These are phyloP conservation scores for Indri indri DNA, from an alignment of 2,113 vertebrate species.

Conservation along the genomic window DNA sequence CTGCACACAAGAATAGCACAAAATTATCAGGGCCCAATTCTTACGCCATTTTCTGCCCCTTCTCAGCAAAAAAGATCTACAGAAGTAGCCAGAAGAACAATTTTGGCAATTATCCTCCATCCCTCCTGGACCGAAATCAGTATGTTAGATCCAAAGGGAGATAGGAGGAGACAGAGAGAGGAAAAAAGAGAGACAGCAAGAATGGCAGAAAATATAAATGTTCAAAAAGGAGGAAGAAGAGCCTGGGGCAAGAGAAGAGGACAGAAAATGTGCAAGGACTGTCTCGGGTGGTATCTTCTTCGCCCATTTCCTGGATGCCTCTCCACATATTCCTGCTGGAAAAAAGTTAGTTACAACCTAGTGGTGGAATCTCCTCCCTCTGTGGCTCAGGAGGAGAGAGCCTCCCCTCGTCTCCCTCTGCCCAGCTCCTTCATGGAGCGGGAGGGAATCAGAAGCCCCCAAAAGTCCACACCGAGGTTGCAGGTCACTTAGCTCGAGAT, in stretches of 20 bases:
- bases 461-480: neutral
- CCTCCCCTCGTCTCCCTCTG: neutral
- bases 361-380: neutral
- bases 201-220: neutral
- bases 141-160: neutral
- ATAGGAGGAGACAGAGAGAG: neutral
- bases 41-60: constrained; percentile 29
- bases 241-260: neutral
- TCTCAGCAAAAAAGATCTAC: neutral
- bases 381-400: neutral
- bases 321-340: neutral
- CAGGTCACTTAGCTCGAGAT: neutral
- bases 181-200: neutral
- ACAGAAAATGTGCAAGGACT: neutral
- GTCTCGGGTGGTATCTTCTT: neutral
- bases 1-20: neutral
- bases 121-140: neutral
- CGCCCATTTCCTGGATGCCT: neutral
- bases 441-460: neutral
- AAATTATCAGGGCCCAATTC: neutral
- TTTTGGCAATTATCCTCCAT: neutral
- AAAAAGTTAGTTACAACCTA: neutral
- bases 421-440: neutral
- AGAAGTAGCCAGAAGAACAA: constrained; percentile 2
- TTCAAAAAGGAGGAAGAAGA: neutral